A percentile compares a stretch with the other conserved stretches of the same genome.
Conservation (phyloP, 2,888 invertebrate species). For the Alviniconcha strummeri region DNA sequence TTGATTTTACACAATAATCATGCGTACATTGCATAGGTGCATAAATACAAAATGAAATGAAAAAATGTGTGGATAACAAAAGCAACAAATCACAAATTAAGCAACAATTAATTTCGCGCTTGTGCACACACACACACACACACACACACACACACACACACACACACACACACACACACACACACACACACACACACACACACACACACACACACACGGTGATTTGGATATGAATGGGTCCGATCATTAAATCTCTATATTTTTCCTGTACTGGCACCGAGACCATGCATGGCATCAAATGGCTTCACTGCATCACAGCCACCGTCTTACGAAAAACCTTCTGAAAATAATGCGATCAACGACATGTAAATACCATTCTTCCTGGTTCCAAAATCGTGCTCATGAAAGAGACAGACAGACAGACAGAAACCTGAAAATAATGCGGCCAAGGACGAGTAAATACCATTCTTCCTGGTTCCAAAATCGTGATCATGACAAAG, state of each 20-base stretch:
- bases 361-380: background rate
- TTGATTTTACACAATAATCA: too few species aligned
- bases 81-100: too few species aligned
- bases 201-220: background rate
- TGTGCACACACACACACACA: too few species aligned
- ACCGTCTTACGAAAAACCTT: too few species aligned
- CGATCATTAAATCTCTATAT: too few species aligned
- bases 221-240: background rate
- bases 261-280: too few species aligned
- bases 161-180: background rate
- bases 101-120: too few species aligned
- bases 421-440: background rate
- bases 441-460: background rate
- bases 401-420: background rate
- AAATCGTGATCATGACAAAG: background rate
- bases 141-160: background rate
- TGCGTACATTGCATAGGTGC: too few species aligned
- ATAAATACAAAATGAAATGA: too few species aligned
- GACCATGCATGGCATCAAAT: too few species aligned
- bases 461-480: background rate
- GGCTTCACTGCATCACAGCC: too few species aligned
- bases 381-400: background rate
- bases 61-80: too few species aligned
- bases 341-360: background rate
- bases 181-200: constrained; percentile 11